Base-by-base conservation (phyloP, 2,888 invertebrate species). In the Chirona hameri region DNA sequence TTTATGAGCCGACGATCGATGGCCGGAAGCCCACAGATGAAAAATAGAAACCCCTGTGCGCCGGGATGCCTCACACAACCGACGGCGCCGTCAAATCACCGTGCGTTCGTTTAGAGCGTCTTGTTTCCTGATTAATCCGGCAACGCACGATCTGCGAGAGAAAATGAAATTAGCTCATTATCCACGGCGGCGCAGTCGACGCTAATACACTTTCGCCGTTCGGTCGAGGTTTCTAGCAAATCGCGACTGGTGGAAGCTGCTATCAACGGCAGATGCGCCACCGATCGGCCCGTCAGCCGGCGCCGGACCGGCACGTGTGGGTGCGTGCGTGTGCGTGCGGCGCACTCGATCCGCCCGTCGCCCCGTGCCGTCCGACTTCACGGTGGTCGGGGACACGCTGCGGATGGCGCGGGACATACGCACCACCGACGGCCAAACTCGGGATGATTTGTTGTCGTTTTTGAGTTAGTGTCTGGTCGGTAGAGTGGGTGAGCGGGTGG, bases 141-240 rank as follows among this genome's bases (percentile, higher is more conserved):
- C 65, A 65, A 65, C 65, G 65, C 65, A 65, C 65, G 65, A 2
- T 65, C 65, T 0, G 24, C 65, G 65, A 12, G 65, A 65, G 65
- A 65, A 65, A 65, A 65, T 65, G 65, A 65, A 65, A 65, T 65
- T 65, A 65, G 24, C 65, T 65, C 65, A 27, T 65, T 65, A 65
- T 65, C 65, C 65, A 65, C 65, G 65, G 65, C 65, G 65, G 65
- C 27, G 65, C 65, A 9, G 27, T n/a, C n/a, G 27, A 27, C 12
- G 27, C 12, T 27, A 27, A 65, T 65, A 65, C 27, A 65, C 65
- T 65, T 65, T 65, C 65, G 65, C 65, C n/a, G 65, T 12, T 10
- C 24, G 27, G 65, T n/a, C 10, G n/a, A 12, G 65, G n/a, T 65
- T 65, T 65, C 65, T 27, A 65, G 27, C 27, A 65, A 65, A 65